phyloP scores from a whole-genome alignment of 2,888 invertebrate genomes.

The Deilephila porcellus region DNA sequence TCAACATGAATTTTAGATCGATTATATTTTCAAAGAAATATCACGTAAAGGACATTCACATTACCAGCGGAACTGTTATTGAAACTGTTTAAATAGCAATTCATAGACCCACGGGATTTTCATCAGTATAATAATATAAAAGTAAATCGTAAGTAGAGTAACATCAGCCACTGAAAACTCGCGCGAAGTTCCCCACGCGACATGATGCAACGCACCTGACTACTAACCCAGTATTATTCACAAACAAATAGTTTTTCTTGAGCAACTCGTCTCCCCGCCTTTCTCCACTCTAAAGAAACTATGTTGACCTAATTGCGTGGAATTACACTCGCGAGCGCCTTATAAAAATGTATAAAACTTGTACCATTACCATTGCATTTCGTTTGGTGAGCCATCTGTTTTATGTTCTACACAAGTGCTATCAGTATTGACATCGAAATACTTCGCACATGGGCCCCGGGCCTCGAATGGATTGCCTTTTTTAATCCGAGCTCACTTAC shows the following conservation, averaged over 20 bases:
- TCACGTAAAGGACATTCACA: too few species aligned
- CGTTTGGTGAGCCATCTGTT: conserved; percentile 60
- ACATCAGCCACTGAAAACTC: neutral
- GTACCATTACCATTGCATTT: conserved; percentile 44
- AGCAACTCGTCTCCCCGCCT: conserved; percentile 19
- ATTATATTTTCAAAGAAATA: too few species aligned
- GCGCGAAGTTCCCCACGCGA: neutral
- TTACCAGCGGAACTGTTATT: neutral
- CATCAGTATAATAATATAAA: neutral
- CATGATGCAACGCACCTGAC: conserved; percentile 14
- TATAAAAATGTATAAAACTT: conserved; percentile 51
- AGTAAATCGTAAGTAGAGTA: neutral
- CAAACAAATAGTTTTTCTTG: conserved; percentile 25
- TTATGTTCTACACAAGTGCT: conserved; percentile 62
- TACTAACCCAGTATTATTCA: conserved; percentile 13
- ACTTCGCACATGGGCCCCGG: conserved; percentile 68
- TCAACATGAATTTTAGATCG: too few species aligned
- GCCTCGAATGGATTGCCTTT: conserved; percentile 64
- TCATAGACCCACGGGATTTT: neutral
- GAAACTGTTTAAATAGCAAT: neutral
- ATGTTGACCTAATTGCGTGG: conserved; percentile 31
- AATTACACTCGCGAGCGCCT: conserved; percentile 35
- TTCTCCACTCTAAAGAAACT: conserved; percentile 28
- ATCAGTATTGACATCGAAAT: conserved; percentile 54
- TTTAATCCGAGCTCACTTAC: conserved; percentile 66